Evolutionary conservation across 2,888 invertebrate species (phyloP).

Genomic region (Amblyjoppa proteus): DNA sequence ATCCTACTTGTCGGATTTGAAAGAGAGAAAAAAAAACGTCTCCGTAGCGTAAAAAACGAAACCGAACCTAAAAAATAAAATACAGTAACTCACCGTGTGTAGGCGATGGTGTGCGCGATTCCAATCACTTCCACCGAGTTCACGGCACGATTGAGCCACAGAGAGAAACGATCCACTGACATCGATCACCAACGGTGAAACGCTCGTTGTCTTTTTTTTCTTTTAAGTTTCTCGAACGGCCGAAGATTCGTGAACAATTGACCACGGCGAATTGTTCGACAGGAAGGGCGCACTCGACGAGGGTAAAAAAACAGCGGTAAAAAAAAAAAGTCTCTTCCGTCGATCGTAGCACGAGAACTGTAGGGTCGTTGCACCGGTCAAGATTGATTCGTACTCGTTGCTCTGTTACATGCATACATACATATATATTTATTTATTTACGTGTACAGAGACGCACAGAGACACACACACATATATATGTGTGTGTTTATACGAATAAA

Average conservation of each 20-base stretch:
- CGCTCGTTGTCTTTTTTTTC: not conserved
- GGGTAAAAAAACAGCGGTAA: not conserved
- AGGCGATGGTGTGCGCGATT: not conserved
- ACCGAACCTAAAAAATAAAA: not conserved
- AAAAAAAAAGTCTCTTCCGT: not conserved
- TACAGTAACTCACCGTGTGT: conserved; percentile 9
- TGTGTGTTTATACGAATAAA: not conserved
- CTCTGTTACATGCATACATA: not conserved
- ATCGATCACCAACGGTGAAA: conserved; percentile 4
- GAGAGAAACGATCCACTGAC: conserved; percentile 9
- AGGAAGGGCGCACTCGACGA: not conserved
- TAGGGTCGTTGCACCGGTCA: conserved; percentile 21
- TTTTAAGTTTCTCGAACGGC: not conserved
- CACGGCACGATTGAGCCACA: not conserved
- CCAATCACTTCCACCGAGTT: conserved; percentile 12
- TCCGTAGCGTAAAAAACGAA: not conserved
- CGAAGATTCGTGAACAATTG: not conserved
- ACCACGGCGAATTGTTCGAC: not conserved
- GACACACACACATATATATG: too few species aligned
- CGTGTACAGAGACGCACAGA: too few species aligned
- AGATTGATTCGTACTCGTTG: conserved; percentile 19
- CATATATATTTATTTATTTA: too few species aligned
- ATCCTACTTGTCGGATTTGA: not conserved
- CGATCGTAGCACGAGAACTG: not conserved
- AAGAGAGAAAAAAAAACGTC: not conserved